These are phyloP conservation scores for Canis aureus DNA, from an alignment of 2,113 vertebrate species.

Conservation along the genomic window DNA sequence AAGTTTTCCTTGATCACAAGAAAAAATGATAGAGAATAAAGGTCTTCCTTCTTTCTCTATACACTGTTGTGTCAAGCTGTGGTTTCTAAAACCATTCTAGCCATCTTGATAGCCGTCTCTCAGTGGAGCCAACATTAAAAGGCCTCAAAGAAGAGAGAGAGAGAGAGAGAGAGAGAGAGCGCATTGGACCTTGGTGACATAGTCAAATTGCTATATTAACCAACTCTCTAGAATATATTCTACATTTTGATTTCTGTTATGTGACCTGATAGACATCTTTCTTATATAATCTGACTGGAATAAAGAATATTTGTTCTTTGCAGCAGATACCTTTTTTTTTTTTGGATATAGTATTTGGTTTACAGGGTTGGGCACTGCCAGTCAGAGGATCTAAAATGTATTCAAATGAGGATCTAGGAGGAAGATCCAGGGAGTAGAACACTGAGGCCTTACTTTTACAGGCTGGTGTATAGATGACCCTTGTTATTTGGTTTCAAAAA, in stretches of 20 bases:
- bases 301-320: neutral
- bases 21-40: neutral
- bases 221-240: neutral
- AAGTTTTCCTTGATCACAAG: neutral
- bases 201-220: neutral
- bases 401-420: neutral
- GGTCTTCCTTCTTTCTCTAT: neutral
- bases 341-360: neutral
- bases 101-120: neutral
- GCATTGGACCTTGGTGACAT: neutral
- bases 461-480: neutral
- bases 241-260: neutral
- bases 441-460: neutral
- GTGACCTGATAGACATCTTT: neutral
- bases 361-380: neutral
- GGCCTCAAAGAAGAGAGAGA: neutral
- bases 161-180: neutral
- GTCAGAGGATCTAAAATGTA: neutral
- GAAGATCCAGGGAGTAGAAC: neutral
- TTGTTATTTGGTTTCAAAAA: neutral
- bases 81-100: neutral
- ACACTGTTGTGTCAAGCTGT: neutral
- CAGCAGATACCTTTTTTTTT: neutral
- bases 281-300: neutral
- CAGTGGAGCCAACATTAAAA: neutral